Percentiles rank a stretch among this genome's conserved stretches.
Conservation (phyloP, 1,140 invertebrate species). For the Thrips palmi region DNA sequence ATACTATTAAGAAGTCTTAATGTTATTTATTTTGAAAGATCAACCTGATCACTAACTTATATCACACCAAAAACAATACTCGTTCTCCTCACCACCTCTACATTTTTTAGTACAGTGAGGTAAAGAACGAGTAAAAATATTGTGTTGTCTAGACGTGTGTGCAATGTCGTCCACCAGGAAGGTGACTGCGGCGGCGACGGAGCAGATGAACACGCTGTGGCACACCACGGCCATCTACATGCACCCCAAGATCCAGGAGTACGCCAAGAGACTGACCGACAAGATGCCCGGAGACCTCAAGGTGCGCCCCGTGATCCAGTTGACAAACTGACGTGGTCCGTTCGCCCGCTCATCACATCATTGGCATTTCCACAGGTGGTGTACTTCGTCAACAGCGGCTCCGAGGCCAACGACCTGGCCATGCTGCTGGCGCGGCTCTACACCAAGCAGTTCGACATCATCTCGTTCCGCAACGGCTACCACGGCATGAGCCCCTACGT, state of each 20-base stretch:
- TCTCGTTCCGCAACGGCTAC: constrained; percentile 74
- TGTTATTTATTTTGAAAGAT: background rate
- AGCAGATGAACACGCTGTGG: constrained; percentile 69
- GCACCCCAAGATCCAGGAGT: constrained; percentile 79
- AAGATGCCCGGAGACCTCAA: constrained; percentile 76
- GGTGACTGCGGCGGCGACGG: constrained; percentile 51
- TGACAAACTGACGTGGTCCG: background rate
- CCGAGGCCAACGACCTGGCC: constrained; percentile 92
- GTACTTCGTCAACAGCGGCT: constrained; percentile 90
- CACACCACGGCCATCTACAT: constrained; percentile 85
- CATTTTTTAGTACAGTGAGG: too few species aligned
- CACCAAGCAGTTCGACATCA: constrained; percentile 66
- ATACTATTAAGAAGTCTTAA: background rate
- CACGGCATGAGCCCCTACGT: constrained; percentile 75
- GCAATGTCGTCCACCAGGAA: too few species aligned
- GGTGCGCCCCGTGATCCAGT: constrained; percentile 26
- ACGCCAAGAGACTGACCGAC: constrained; percentile 56
- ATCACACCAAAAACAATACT: too few species aligned
- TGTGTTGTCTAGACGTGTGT: too few species aligned
- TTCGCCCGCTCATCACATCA: background rate
- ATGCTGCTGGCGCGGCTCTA: constrained; percentile 67
- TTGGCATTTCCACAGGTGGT: constrained; percentile 36
- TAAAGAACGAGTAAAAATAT: too few species aligned
- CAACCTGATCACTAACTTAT: constrained; percentile 1
- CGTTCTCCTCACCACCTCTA: too few species aligned